Evolutionary conservation across 2,797 vertebrate species (phyloP).

Genomic region (Pterois miles): DNA sequence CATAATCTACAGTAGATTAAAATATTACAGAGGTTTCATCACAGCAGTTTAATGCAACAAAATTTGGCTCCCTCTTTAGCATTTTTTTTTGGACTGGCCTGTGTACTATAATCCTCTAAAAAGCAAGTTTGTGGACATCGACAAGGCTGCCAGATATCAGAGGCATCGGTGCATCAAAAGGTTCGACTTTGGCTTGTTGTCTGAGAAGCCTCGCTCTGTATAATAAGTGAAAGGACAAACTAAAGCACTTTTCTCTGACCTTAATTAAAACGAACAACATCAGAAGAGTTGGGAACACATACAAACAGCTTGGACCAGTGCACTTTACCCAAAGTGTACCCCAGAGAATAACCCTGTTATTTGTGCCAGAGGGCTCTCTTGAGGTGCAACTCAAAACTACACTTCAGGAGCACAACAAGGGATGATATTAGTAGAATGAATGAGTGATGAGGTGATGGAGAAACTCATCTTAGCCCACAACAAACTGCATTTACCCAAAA

Average conservation of each 20-base stretch:
- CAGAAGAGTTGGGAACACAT: background rate
- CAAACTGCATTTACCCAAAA: background rate
- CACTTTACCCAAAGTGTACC: background rate
- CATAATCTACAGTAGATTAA: slow-evolving; percentile 32
- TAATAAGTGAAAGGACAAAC: background rate
- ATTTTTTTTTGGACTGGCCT: background rate
- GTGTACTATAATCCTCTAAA: slow-evolving; percentile 31
- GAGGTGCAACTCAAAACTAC: background rate
- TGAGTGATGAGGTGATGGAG: slow-evolving; percentile 29
- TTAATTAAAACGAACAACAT: slow-evolving; percentile 4
- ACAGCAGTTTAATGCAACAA: slow-evolving; percentile 17
- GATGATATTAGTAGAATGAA: slow-evolving; percentile 8
- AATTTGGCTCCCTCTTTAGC: slow-evolving; percentile 8
- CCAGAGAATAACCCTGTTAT: background rate
- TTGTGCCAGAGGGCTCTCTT: background rate
- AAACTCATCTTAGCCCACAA: slow-evolving; percentile 57
- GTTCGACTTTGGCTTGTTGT: slow-evolving; percentile 15
- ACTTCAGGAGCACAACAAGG: slow-evolving; percentile 16
- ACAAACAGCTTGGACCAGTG: background rate
- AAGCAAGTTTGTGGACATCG: slow-evolving; percentile 17
- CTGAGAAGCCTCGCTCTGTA: background rate
- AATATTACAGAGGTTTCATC: slow-evolving; percentile 31
- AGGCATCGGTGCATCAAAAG: background rate
- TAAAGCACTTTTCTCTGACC: background rate
- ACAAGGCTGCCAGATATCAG: slow-evolving; percentile 24